Base-by-base conservation (phyloP, 2,888 invertebrate species). In the Ornithoptera alexandrae region DNA sequence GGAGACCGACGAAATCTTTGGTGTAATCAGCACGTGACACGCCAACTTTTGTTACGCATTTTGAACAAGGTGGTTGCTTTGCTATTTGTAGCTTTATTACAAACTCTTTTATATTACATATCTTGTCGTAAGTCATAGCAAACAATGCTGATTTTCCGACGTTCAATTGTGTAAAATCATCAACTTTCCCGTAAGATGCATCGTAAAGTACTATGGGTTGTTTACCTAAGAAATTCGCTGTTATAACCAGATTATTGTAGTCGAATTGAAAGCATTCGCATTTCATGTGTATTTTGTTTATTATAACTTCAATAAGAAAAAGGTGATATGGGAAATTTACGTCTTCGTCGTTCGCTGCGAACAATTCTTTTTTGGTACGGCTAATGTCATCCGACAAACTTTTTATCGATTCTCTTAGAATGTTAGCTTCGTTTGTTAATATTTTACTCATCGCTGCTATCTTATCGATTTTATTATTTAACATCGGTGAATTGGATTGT, bases 231-330 rank as follows among this genome's bases (percentile, higher is more conserved):
- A 92, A 92, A 42, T 80, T 77, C 39, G 90, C 90, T 18, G 87
- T 79, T 72, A 92, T 90, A 4, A 91, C 86, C 66, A 92, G 81
- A 77, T 91, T 91, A 71, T 89, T 89, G 69, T 80, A 85, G 76
- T 89, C 88, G 58, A 91, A 78, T 71, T 91, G 88, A 72, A 92
- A 92, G 77, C 92, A 92, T 74, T 92, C 92, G 74, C 92, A 92
- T 72, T 92, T 92, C 92, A 92, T 92, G 72, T 89, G 85, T 70
- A 92, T 92, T 81, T 88, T 92, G 76, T 92, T 92, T 56, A 92
- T 81, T 57, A 92, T 86, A 56, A 92, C 78, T 84, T 92, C 92
- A 50, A 92, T 83, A 30, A 92, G 79, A 74, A 92, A 92, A 36
- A 92, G 79, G 70, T 92, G 92, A 75, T 92, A 91, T 1, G 92